phyloP scores from a whole-genome alignment of 2,888 invertebrate genomes.

The Apeira syringaria region DNA sequence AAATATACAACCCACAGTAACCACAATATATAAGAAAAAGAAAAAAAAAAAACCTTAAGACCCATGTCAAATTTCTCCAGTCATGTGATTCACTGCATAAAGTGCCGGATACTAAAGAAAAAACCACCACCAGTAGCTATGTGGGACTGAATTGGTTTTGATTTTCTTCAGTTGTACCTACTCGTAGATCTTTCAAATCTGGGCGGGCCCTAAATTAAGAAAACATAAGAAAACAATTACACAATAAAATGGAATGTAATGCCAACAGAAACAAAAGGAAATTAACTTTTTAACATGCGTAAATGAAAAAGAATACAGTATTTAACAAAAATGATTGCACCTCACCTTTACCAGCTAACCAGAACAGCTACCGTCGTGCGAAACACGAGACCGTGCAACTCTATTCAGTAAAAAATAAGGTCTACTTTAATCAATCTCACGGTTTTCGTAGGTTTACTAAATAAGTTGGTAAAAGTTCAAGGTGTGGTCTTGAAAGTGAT shows the following conservation, averaged over 20 bases:
- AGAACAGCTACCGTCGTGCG: conserved; percentile 6
- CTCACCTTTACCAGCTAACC: conserved; percentile 15
- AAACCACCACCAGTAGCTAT: no score
- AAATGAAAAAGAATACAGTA: conserved; percentile 32
- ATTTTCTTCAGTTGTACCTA: no score
- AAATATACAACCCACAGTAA: no score
- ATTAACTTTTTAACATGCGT: conserved; percentile 25
- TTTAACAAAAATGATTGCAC: conserved; percentile 38
- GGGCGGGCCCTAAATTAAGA: no score
- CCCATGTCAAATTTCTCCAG: no score
- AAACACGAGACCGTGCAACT: conserved; percentile 14
- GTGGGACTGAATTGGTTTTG: no score
- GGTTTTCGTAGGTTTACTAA: background rate
- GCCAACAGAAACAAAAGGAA: conserved; percentile 9
- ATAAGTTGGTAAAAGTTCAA: conserved; percentile 31
- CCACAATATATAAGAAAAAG: no score
- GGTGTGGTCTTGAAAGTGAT: conserved; percentile 42
- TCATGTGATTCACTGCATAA: no score
- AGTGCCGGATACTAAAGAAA: no score
- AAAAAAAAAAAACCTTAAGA: no score
- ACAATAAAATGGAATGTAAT: conserved; percentile 3
- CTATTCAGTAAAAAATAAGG: conserved; percentile 11
- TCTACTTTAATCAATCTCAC: background rate
- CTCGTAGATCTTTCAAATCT: no score
- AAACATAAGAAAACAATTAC: conserved; percentile 6